Percentiles rank a stretch among this genome's conserved stretches.
phyloP scores from a whole-genome alignment of 2,797 vertebrate species.

The Cyclopterus lumpus region DNA sequence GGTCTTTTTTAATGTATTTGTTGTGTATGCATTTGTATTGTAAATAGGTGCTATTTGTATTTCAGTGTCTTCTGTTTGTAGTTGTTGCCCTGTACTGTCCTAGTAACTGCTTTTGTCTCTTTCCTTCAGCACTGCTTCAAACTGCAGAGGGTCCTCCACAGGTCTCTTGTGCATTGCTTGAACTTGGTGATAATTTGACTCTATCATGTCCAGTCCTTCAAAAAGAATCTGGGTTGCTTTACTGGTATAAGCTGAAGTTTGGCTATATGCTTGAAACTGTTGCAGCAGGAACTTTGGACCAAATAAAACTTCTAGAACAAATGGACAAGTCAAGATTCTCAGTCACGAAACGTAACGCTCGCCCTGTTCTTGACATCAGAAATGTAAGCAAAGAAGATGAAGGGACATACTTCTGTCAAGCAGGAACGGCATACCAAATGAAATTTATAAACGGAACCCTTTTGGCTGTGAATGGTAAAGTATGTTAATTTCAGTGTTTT shows the following conservation, averaged over 20 bases:
- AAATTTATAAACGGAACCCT: not conserved
- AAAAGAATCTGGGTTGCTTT: not conserved
- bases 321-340: constrained; percentile 32
- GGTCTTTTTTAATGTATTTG: not conserved
- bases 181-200: constrained; percentile 16
- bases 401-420: constrained; percentile 59
- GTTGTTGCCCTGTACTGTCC: not conserved
- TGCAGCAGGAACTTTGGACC: not conserved
- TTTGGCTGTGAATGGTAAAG: constrained; percentile 57
- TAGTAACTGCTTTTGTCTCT: not conserved
- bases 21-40: not conserved
- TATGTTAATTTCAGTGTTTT: not conserved
- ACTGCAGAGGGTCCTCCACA: not conserved
- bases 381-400: constrained; percentile 59
- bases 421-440: not conserved
- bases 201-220: not conserved
- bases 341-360: fast-evolving
- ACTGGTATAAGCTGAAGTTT: constrained; percentile 44
- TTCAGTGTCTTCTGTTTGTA: not conserved
- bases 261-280: constrained; percentile 44
- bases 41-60: not conserved
- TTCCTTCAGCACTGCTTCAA: constrained; percentile 21
- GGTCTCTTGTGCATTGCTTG: constrained; percentile 14
- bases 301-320: fast-evolving
- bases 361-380: constrained; percentile 15